Base-by-base conservation (phyloP, 2,888 invertebrate genomes). In the Epicampocera succincta region DNA sequence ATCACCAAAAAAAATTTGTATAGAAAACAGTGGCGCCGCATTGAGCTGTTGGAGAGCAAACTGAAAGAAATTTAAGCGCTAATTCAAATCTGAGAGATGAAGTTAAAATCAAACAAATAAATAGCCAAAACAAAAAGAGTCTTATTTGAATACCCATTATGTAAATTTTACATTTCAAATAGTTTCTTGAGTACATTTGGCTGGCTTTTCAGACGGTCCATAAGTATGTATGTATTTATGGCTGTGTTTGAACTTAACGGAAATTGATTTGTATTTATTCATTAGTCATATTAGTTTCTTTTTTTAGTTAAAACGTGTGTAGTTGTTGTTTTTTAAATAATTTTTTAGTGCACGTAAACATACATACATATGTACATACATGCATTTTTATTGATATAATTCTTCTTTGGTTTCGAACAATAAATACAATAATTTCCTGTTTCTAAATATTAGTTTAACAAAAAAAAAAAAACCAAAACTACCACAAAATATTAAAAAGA, bases 341-440 rank as follows among this genome's bases (percentile, higher is more conserved):
- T 40, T 19, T 50, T 29, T 29, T 6, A 3, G 6, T 29, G 29
- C 29, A 29, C 29, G n/a, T 38, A 74, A 44, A 69, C 12, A 3
- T 4, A 46, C 2, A 2, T 21, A 48, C 13, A 2, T 38, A 19
- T 29, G 4, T 33, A 17, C 19, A 12, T 50, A 19, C 2, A 11
- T 29, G 12, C 11, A 19, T 60, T 9, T 21, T 19, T 60, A 42
- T 42, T 42, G 60, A 40, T 21, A 60, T n/a, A 42, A 8, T 60
- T n/a, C 42, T 44, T 61, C 25, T 44, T 6, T 25, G 12, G 25
- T 46, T 17, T 29, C 25, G 6, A 29, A 29, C 29, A 29, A 29
- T 52, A 66, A 63, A 66, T 66, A 72, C 50, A 65, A 71, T 74
- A 66, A 78, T 78, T 74, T 82, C 69, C 81, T 69, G 81, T 69